Conservation (phyloP, 37 sponge, comb jelly and placozoan species). For the Agelas oroides region DNA sequence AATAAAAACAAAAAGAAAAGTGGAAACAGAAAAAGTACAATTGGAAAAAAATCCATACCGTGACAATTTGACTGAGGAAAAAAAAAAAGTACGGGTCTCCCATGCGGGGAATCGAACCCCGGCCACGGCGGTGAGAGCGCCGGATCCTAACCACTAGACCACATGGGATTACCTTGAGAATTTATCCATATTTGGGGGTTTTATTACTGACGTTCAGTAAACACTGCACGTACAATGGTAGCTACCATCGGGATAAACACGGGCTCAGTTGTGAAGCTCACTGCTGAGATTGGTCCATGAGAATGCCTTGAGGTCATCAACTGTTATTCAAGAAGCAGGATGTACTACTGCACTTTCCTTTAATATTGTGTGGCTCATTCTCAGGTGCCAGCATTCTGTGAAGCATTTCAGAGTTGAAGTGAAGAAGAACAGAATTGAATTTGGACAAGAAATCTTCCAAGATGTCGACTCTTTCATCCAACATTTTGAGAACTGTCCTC, state of each 20-base stretch:
- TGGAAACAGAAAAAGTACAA: too few relatives aligned
- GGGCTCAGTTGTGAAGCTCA: too few relatives aligned
- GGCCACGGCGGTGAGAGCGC: conserved; percentile 88
- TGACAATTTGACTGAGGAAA: too few relatives aligned
- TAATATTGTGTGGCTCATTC: too few relatives aligned
- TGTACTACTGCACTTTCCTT: not conserved
- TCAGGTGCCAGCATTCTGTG: conserved; percentile 34
- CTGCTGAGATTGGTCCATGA: too few relatives aligned
- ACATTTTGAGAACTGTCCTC: conserved; percentile 37
- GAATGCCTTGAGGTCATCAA: not conserved
- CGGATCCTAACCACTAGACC: conserved; percentile 91
- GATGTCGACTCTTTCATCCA: not conserved
- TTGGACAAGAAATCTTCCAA: conserved; percentile 33
- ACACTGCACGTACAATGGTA: too few relatives aligned
- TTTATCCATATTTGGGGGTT: not conserved
- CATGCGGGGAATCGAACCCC: conserved; percentile 89
- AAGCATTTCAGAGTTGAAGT: conserved; percentile 50
- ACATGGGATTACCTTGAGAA: conserved; percentile 57
- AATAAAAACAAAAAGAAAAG: too few relatives aligned
- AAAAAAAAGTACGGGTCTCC: conserved; percentile 54
- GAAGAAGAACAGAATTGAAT: not conserved
- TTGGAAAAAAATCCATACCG: too few relatives aligned
- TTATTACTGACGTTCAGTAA: too few relatives aligned
- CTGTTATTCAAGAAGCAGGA: not conserved
- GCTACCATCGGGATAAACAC: too few relatives aligned